A percentile compares a stretch with the other conserved stretches of the same genome.
Evolutionary conservation across 1,140 invertebrate genomes (phyloP).

Genomic region (Tetragonula clypearis): DNA sequence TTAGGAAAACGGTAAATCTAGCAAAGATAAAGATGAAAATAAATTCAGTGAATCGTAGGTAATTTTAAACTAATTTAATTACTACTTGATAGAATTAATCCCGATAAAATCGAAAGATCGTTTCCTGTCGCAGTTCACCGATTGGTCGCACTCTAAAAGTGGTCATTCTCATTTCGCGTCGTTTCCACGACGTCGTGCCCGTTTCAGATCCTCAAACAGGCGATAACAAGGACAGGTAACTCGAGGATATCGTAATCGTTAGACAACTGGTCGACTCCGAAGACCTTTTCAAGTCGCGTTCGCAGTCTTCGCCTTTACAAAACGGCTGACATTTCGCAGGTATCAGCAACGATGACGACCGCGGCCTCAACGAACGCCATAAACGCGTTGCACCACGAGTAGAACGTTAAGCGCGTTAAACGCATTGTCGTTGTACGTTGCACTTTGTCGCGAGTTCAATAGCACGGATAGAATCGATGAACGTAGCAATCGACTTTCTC

Average conservation of each 20-base stretch:
- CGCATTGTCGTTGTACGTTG: conserved; percentile 49
- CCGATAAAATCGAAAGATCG: too few species aligned
- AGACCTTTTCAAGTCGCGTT: conserved; percentile 22
- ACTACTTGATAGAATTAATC: too few species aligned
- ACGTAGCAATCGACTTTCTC: too few species aligned
- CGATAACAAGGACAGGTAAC: conserved; percentile 1
- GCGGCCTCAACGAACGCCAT: not conserved
- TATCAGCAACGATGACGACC: conserved; percentile 22
- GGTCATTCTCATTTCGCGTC: not conserved
- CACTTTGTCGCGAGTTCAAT: conserved; percentile 69
- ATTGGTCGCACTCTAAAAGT: not conserved
- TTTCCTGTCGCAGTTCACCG: too few species aligned
- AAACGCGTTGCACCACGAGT: not conserved
- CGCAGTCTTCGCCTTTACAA: conserved; percentile 28
- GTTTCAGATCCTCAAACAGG: not conserved
- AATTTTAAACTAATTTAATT: too few species aligned
- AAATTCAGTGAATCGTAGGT: too few species aligned
- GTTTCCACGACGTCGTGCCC: not conserved
- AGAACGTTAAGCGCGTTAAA: too few species aligned
- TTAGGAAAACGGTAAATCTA: too few species aligned
- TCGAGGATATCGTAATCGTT: conserved; percentile 10
- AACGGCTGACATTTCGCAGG: conserved; percentile 28
- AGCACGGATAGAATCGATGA: conserved; percentile 49
- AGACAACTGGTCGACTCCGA: not conserved
- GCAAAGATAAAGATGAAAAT: too few species aligned